phyloP scores from a whole-genome alignment of 2,113 vertebrate species.

The Sceloporus tristichus region DNA sequence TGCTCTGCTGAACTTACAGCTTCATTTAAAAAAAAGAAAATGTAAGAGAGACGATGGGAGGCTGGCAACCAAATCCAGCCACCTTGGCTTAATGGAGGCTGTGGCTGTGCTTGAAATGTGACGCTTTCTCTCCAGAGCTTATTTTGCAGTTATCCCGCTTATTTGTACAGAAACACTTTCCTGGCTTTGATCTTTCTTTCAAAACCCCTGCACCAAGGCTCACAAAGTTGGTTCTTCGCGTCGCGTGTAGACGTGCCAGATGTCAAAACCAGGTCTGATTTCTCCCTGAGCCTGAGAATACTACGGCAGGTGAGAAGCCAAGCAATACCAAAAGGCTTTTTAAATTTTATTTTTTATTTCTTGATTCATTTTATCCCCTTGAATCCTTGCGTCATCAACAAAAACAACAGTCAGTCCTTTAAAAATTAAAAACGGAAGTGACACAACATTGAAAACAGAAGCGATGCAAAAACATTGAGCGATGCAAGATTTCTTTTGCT shows the following conservation, averaged over 20 bases:
- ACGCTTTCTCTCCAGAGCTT: constrained; percentile 26
- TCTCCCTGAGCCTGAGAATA: neutral
- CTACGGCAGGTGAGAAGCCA: neutral
- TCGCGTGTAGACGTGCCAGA: constrained; percentile 10
- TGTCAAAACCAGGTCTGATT: neutral
- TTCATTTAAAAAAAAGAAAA: constrained; percentile 50
- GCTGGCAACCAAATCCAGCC: constrained; percentile 70
- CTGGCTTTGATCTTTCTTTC: constrained; percentile 66
- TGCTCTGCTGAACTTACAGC: constrained; percentile 61
- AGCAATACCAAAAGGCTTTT: neutral
- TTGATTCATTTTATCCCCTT: neutral
- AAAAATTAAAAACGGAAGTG: no score
- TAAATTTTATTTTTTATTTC: no score
- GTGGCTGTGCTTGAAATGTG: constrained; percentile 22
- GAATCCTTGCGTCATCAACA: neutral
- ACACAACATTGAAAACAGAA: no score
- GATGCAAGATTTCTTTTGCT: no score
- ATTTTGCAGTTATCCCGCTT: constrained; percentile 60
- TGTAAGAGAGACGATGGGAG: constrained; percentile 35
- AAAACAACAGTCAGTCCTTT: neutral
- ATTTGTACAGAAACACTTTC: constrained; percentile 69
- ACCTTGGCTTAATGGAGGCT: constrained; percentile 64
- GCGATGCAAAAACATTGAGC: no score
- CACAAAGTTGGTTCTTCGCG: constrained; percentile 42
- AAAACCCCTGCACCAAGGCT: constrained; percentile 32